Evolutionary conservation across 2,888 invertebrate species (phyloP).

Genomic region (Candidula unifasciata): DNA sequence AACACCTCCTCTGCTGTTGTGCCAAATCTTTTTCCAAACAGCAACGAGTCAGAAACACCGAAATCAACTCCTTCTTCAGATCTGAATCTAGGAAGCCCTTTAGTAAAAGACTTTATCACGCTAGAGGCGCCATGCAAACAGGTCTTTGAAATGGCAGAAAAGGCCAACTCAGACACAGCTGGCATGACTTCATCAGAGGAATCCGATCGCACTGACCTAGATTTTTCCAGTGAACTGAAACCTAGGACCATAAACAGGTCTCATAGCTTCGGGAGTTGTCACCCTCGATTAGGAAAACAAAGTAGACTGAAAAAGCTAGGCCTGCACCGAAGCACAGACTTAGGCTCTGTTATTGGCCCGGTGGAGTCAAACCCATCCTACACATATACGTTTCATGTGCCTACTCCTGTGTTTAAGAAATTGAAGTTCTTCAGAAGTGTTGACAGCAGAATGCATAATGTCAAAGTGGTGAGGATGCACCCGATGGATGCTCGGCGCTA

Average conservation of each 20-base stretch:
- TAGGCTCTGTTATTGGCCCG: background rate
- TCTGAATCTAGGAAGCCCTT: conserved; percentile 30
- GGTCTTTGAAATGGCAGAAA: background rate
- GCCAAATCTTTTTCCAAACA: conserved; percentile 22
- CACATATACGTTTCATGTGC: conserved; percentile 71
- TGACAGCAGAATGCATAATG: conserved; percentile 43
- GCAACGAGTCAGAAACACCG: background rate
- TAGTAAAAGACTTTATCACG: conserved; percentile 36
- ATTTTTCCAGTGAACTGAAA: background rate
- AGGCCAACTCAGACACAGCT: conserved; percentile 23
- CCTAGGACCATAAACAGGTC: conserved; percentile 11
- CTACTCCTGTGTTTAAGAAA: conserved; percentile 67
- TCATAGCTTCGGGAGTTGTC: background rate
- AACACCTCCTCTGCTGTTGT: conserved; percentile 17
- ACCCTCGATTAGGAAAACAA: conserved; percentile 38
- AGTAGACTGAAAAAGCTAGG: conserved; percentile 29
- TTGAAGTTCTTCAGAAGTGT: conserved; percentile 58
- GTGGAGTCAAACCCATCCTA: conserved; percentile 59
- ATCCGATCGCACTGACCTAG: conserved; percentile 28
- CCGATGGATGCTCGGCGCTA: conserved; percentile 73
- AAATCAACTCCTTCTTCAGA: conserved; percentile 33
- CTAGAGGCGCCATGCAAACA: conserved; percentile 43
- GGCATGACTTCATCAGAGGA: conserved; percentile 37
- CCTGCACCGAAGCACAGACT: background rate
- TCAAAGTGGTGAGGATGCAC: conserved; percentile 70